Evolutionary conservation across 2,113 vertebrate genomes (phyloP).

Genomic region (Heteronetta atricapilla): DNA sequence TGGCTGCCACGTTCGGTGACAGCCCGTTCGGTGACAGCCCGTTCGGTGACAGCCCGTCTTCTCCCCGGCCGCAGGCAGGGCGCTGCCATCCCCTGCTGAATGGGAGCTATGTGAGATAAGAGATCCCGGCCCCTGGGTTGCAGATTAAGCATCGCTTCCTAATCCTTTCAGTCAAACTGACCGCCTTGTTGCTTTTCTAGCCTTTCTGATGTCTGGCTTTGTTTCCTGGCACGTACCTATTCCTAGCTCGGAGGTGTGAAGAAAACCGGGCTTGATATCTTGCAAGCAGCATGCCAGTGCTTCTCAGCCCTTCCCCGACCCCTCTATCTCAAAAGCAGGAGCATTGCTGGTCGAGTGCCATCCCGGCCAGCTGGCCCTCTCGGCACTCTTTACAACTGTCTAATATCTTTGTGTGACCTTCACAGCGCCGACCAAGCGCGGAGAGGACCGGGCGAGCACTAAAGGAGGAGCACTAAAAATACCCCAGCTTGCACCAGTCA

Average conservation of each 20-base stretch:
- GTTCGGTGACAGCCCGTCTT: not conserved
- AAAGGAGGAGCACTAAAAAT: slow-evolving; percentile 51
- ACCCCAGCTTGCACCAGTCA: not conserved
- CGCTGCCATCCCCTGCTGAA: not conserved
- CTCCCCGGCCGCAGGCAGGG: not conserved
- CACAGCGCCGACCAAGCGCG: not conserved
- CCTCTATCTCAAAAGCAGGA: slow-evolving; percentile 30
- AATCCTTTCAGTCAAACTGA: not conserved
- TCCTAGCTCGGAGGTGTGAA: slow-evolving; percentile 31
- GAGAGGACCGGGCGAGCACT: slow-evolving; percentile 29
- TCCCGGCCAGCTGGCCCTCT: slow-evolving; percentile 35
- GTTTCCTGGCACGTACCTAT: slow-evolving; percentile 26
- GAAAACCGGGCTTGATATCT: slow-evolving; percentile 31
- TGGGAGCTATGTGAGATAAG: not conserved
- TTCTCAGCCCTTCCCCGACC: not conserved
- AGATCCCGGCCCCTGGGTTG: not conserved
- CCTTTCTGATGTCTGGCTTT: not conserved
- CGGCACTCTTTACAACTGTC: slow-evolving; percentile 2
- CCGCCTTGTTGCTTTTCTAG: not conserved
- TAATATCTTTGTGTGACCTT: slow-evolving; percentile 56
- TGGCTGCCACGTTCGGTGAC: not conserved
- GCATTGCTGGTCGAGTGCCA: slow-evolving; percentile 27
- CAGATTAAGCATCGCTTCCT: not conserved
- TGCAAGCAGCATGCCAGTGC: slow-evolving; percentile 20
- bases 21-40: not conserved